Evolutionary conservation across 2,113 vertebrate species (phyloP).

Genomic region (Cryptomyrus ogoouensis): DNA sequence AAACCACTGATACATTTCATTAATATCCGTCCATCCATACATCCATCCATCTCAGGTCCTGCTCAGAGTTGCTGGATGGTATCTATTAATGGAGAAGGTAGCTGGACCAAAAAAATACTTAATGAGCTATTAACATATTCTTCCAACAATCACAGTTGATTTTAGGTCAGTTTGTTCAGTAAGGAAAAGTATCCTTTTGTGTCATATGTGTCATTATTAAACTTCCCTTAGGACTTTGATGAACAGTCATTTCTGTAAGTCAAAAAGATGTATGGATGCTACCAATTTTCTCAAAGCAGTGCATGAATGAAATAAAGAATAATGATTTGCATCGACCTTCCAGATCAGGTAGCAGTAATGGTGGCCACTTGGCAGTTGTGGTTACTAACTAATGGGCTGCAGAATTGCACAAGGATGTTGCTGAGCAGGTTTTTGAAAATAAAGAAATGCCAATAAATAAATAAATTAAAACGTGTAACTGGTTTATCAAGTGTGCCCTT

Average conservation of each 20-base stretch:
- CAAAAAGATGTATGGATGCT: not conserved
- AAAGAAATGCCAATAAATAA: not conserved
- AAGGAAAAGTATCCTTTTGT: not conserved
- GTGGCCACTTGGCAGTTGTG: not conserved
- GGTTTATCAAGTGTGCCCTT: not conserved
- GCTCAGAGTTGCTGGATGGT: not conserved
- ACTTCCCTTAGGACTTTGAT: not conserved
- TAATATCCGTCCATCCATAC: not conserved
- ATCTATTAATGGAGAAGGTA: not conserved
- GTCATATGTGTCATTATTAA: not conserved
- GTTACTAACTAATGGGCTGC: not conserved
- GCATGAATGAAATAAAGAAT: not conserved
- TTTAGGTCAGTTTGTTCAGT: not conserved
- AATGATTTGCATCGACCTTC: not conserved
- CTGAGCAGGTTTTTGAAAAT: not conserved
- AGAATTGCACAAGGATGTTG: not conserved
- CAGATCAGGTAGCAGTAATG: not conserved
- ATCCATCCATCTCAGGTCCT: not conserved
- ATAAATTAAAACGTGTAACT: not conserved
- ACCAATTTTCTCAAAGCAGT: not conserved
- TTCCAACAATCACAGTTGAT: not conserved
- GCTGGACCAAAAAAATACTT: not conserved
- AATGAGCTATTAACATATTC: not conserved
- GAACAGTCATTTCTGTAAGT: not conserved
- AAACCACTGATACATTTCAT: not conserved